phyloP scores from a whole-genome alignment of 2,113 vertebrate genomes.

The Osmerus eperlanus region DNA sequence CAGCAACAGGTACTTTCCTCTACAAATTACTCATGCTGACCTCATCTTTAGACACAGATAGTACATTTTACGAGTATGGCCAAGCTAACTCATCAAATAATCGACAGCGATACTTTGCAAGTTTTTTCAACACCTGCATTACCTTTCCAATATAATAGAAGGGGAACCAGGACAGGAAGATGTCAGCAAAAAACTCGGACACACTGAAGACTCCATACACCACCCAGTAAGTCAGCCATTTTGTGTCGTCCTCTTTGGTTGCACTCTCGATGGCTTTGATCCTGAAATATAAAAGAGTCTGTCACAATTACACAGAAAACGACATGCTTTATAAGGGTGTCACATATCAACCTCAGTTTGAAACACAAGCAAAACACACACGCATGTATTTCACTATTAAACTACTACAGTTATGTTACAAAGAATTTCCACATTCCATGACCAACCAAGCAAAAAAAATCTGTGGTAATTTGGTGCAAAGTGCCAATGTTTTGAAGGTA shows the following conservation, averaged over 20 bases:
- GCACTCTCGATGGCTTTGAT: constrained; percentile 97
- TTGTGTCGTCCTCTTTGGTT: constrained; percentile 96
- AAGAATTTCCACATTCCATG: not conserved
- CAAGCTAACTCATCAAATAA: not conserved
- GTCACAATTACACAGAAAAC: not conserved
- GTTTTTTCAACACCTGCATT: constrained; percentile 26
- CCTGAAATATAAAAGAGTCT: constrained; percentile 63
- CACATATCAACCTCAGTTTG: no score
- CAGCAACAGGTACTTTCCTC: no score
- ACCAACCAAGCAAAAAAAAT: not conserved
- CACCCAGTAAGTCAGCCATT: constrained; percentile 99
- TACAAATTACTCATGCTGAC: no score
- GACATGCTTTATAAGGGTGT: no score
- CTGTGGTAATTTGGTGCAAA: not conserved
- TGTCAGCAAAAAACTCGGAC: constrained; percentile 93
- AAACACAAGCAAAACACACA: no score
- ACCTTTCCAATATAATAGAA: constrained; percentile 99
- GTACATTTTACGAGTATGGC: no score
- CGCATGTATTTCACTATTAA: not conserved
- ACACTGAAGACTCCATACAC: constrained; percentile 96
- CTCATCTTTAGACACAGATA: no score
- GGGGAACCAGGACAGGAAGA: constrained; percentile 97
- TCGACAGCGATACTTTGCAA: not conserved
- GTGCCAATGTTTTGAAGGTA: constrained; percentile 12
- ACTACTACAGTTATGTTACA: not conserved